Evolutionary conservation across 2,113 vertebrate genomes (phyloP).

Genomic region (Colistium nudipinnis): DNA sequence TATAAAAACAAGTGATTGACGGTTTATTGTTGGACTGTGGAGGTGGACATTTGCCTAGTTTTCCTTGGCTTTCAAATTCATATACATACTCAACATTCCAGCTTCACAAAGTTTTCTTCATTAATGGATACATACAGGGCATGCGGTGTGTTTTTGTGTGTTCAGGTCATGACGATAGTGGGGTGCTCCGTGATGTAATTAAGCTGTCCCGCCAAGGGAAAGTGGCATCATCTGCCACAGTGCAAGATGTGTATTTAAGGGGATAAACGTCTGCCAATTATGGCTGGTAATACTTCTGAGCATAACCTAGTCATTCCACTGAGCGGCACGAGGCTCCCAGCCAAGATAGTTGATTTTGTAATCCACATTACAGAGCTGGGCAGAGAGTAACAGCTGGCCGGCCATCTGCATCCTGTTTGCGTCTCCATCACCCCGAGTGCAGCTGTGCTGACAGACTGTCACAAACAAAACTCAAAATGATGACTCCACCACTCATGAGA

Average conservation of each 20-base stretch:
- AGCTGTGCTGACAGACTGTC: neutral
- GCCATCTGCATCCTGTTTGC: conserved; percentile 37
- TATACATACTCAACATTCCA: no score
- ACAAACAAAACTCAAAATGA: conserved; percentile 3
- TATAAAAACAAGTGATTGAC: no score
- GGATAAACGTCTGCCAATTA: conserved; percentile 52
- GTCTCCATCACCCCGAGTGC: neutral
- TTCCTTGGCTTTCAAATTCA: no score
- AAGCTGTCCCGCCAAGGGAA: conserved; percentile 19
- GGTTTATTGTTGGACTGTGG: no score
- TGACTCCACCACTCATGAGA: neutral
- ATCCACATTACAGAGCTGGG: conserved; percentile 48
- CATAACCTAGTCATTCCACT: conserved; percentile 37
- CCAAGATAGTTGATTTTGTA: conserved; percentile 39
- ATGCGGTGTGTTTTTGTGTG: no score
- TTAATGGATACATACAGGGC: no score
- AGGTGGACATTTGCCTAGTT: neutral
- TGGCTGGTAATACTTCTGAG: conserved; percentile 16
- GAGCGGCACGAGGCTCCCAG: conserved; percentile 11
- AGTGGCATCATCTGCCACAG: conserved; percentile 32
- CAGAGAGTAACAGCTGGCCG: conserved; percentile 40
- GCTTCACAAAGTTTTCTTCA: no score
- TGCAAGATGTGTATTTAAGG: conserved; percentile 41
- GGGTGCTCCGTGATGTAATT: conserved; percentile 13
- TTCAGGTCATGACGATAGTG: conserved; percentile 27